These are phyloP conservation scores for Ochropacha duplaris DNA, from an alignment of 2,888 invertebrate species.

Conservation along the genomic window DNA sequence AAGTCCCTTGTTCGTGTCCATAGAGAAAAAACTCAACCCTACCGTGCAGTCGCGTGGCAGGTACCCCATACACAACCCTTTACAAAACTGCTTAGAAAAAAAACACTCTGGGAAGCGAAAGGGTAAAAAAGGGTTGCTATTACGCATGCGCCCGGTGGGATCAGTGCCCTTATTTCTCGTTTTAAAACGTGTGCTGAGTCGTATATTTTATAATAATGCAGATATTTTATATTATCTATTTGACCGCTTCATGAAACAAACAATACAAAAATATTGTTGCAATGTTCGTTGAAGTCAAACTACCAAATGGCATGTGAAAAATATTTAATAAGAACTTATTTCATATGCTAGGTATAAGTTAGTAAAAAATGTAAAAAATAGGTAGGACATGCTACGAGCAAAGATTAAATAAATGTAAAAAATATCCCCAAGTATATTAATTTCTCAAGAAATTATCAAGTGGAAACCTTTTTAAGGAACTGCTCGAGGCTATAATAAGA, in stretches of 20 bases:
- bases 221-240: conserved; percentile 7
- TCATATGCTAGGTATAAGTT: background rate
- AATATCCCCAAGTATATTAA: background rate
- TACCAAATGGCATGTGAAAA: no score
- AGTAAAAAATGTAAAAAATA: background rate
- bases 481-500: conserved; percentile 30
- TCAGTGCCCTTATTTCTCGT: conserved; percentile 75
- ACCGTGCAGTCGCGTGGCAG: conserved; percentile 74
- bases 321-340: background rate
- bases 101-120: conserved; percentile 74
- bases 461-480: conserved; percentile 25
- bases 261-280: background rate
- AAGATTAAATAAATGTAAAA: background rate
- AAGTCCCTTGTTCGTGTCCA: conserved; percentile 59
- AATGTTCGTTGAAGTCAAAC: no score
- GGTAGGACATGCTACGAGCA: background rate
- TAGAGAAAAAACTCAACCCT: conserved; percentile 78
- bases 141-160: conserved; percentile 78
- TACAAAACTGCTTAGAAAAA: conserved; percentile 79
- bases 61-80: conserved; percentile 80
- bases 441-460: conserved; percentile 9
- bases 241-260: background rate
- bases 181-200: conserved; percentile 63
- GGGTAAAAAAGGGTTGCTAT: conserved; percentile 81
- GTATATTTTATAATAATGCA: conserved; percentile 35